phyloP scores from a whole-genome alignment of 2,888 invertebrate genomes.

The Cylindroiulus punctatus region DNA sequence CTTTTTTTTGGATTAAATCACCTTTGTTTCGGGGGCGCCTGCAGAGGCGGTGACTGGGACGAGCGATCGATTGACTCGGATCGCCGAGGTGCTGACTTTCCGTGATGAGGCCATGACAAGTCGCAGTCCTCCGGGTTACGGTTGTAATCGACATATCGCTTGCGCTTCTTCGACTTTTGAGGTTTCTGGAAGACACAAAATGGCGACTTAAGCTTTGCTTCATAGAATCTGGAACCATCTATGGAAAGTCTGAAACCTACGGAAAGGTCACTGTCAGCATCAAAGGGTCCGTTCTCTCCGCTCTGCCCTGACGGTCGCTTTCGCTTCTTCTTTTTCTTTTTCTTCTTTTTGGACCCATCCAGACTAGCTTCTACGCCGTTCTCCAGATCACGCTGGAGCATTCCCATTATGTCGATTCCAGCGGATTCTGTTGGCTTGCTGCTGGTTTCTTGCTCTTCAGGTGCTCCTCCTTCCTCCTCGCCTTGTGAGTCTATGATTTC shows the following conservation, averaged over 20 bases:
- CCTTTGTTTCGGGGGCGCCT: background rate
- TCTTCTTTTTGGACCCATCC: conserved; percentile 29
- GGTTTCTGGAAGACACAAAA: background rate
- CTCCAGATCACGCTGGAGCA: background rate
- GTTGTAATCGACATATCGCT: conserved; percentile 57
- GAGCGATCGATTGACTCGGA: background rate
- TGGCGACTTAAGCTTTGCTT: background rate
- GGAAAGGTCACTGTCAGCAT: background rate
- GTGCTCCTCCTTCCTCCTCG: conserved; percentile 52
- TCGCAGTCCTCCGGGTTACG: conserved; percentile 49
- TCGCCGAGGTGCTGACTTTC: background rate
- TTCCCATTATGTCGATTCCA: conserved; percentile 14
- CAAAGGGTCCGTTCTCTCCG: conserved; percentile 40
- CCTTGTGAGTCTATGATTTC: conserved; percentile 60
- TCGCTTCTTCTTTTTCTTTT: conserved; percentile 56
- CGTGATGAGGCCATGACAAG: background rate
- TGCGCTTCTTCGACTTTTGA: conserved; percentile 45
- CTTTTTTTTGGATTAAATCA: background rate
- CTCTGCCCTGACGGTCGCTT: background rate
- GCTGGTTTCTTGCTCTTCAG: background rate
- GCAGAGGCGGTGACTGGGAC: background rate
- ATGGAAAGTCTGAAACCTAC: background rate
- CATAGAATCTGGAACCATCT: background rate
- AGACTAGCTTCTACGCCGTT: background rate
- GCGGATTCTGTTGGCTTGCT: background rate